Evolutionary conservation across 1,140 invertebrate species (phyloP), one percentile per base, ranked within the genome.

Genomic region (Parapsyche elsis): DNA sequence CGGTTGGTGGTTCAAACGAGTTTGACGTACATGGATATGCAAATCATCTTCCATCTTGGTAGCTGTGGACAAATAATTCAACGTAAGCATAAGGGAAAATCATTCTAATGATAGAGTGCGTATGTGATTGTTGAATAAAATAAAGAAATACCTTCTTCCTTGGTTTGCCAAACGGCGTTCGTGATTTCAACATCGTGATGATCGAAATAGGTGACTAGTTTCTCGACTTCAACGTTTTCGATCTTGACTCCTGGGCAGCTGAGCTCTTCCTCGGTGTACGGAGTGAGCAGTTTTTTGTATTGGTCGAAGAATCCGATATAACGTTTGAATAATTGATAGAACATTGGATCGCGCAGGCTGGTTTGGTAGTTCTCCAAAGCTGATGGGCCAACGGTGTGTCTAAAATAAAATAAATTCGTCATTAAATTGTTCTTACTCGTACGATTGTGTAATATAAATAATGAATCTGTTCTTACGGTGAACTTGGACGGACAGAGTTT

Each of bases 311-410:
- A 88, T 26, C 86, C 84, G n/a, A 92, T 80, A 45, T 93, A 89
- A 23, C 89, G 90, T 83, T 92, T 92, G 86, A 89, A 91, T n/a
- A 94, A 88, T 84, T 91, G 89, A 84, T 90, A 94, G 88, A 92
- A 93, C 1, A 90, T 89, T 5, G 93, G 93, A 80, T 94, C 93
- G 21, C 93, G 90, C 9, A 93, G 80, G 0, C 90, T 88, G 12
- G 92, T 93, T 67, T 88, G 86, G 81, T 88, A 90, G 38, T 89
- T 86, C 83, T 92, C 90, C 57, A 92, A 85, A 2, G 86, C 87
- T 9, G 88, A 89, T 9, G 91, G 91, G 9, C 89, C 83, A 0
- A 88, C 84, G 57, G 86, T 83, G 1, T 88, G 79, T 71, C 83
- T 84, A 45, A 57, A 75, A 75, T 23, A 53, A 9, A 23, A 46